Evolutionary conservation across 2,797 vertebrate genomes (phyloP).

Genomic region (Sitta carolinensis): DNA sequence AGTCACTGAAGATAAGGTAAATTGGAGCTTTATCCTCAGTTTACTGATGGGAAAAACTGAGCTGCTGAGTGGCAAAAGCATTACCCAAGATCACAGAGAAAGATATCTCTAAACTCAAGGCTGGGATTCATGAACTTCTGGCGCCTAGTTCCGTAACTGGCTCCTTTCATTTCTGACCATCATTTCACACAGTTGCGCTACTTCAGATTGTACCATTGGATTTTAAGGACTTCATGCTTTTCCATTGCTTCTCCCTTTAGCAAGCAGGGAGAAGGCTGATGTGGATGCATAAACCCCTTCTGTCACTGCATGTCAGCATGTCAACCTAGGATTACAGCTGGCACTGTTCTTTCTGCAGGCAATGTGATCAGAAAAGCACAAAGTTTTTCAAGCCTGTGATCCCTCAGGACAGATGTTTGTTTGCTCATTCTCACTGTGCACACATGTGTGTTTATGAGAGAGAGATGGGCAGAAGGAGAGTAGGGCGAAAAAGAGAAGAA

Average conservation of each 20-base stretch:
- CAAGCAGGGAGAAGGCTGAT: neutral
- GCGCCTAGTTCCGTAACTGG: neutral
- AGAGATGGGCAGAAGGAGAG: neutral
- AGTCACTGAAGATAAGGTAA: neutral
- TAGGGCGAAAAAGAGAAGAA: neutral
- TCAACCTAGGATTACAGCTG: conserved; percentile 47
- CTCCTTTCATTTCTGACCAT: neutral
- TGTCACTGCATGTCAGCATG: conserved; percentile 7
- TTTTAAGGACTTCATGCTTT: neutral
- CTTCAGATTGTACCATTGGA: neutral
- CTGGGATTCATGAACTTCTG: neutral
- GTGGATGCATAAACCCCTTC: neutral
- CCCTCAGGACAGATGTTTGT: conserved; percentile 35
- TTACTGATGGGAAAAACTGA: neutral
- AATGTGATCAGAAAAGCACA: conserved; percentile 44
- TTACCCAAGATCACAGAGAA: neutral
- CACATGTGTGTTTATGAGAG: neutral
- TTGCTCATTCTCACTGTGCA: neutral
- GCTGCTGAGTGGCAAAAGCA: neutral
- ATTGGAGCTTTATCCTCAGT: neutral
- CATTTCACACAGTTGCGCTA: neutral
- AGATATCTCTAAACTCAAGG: neutral
- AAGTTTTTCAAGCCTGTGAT: conserved; percentile 21
- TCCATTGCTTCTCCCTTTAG: neutral
- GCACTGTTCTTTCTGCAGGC: conserved; percentile 41